Percentiles rank a stretch among this genome's conserved stretches.
phyloP scores from a whole-genome alignment of 2,888 invertebrate genomes.

The Esperia sulphurella region DNA sequence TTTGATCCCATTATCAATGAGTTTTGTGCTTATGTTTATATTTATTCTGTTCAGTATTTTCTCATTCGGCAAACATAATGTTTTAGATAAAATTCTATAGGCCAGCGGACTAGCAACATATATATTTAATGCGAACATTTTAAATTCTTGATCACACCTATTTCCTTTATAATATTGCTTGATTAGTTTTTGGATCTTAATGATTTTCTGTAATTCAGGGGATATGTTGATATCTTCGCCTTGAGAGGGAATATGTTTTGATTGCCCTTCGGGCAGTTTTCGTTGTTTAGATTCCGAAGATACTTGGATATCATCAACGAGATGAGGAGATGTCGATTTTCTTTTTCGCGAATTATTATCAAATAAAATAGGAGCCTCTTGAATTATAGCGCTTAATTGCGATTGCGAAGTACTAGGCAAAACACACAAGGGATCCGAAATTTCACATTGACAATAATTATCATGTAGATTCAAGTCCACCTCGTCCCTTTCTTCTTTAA shows the following conservation, averaged over 20 bases:
- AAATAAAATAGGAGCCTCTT: not conserved
- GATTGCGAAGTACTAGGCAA: not conserved
- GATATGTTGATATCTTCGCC: not conserved
- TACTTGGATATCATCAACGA: no score
- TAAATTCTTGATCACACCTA: conserved; percentile 7
- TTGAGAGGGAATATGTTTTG: not conserved
- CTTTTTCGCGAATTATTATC: not conserved
- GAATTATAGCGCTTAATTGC: not conserved
- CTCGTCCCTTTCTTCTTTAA: no score
- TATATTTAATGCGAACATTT: conserved; percentile 10
- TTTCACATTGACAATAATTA: not conserved
- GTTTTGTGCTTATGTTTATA: conserved; percentile 2
- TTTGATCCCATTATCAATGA: not conserved
- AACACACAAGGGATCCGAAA: not conserved
- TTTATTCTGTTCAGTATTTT: conserved; percentile 1
- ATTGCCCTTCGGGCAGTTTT: not conserved
- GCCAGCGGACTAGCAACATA: conserved; percentile 12
- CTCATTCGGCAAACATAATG: conserved; percentile 6
- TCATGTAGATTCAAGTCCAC: no score
- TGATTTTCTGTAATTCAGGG: not conserved
- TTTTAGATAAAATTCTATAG: conserved; percentile 9
- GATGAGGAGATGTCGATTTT: no score
- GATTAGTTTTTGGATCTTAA: not conserved
- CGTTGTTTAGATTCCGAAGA: not conserved
- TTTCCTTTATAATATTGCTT: not conserved